Percentiles rank a stretch among this genome's conserved stretches.
phyloP scores from a whole-genome alignment of 2,797 vertebrate genomes.

The Alauda arvensis region DNA sequence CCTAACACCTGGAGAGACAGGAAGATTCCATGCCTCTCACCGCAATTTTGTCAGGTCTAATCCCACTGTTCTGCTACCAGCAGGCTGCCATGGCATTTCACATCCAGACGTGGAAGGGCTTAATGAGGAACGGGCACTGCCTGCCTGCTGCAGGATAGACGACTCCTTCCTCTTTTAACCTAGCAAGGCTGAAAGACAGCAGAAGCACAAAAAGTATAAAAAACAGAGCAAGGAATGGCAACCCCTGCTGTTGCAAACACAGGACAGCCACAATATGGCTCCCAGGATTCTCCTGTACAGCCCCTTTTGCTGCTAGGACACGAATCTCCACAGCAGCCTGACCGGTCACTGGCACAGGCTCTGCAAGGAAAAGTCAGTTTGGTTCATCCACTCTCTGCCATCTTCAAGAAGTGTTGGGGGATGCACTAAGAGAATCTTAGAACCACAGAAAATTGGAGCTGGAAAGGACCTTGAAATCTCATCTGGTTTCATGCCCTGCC shows the following conservation, averaged over 20 bases:
- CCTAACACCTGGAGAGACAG: constrained; percentile 49
- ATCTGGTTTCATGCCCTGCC: neutral
- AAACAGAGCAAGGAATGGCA: neutral
- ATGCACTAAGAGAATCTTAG: neutral
- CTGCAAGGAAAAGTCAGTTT: neutral
- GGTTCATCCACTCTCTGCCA: neutral
- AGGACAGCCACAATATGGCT: rapidly evolving
- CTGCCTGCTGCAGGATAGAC: neutral
- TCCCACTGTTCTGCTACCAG: constrained; percentile 40
- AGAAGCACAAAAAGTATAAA: neutral
- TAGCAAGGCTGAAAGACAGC: constrained; percentile 1
- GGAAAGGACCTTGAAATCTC: neutral
- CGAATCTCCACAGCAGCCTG: neutral
- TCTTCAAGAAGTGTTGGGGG: neutral
- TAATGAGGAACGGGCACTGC: neutral
- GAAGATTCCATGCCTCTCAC: constrained; percentile 18
- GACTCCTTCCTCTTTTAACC: neutral
- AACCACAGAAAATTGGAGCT: neutral
- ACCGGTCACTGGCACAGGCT: rapidly evolving
- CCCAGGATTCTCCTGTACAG: neutral
- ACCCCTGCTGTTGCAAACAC: neutral
- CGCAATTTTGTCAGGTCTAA: neutral
- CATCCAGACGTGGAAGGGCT: constrained; percentile 10
- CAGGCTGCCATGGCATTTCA: constrained; percentile 40
- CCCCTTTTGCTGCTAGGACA: neutral